phyloP scores from a whole-genome alignment of 2,113 vertebrate species.

The Microcebus tavaratra region DNA sequence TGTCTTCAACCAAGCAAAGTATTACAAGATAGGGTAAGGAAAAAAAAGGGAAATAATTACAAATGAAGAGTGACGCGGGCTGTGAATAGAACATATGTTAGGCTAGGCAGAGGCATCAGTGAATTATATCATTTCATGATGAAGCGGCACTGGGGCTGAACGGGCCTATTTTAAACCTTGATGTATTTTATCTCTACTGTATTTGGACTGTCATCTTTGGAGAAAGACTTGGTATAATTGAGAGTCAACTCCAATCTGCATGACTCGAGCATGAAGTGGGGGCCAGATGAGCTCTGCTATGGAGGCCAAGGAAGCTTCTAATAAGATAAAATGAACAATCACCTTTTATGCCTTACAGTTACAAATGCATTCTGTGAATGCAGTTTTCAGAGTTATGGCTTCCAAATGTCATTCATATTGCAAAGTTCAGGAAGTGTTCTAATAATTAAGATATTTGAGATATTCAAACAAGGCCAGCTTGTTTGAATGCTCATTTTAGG shows the following conservation, averaged over 20 bases:
- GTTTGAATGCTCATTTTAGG: conserved; percentile 15
- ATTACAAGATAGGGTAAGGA: conserved; percentile 87
- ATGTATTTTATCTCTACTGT: conserved; percentile 94
- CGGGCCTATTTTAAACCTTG: conserved; percentile 96
- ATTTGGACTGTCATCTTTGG: conserved; percentile 94
- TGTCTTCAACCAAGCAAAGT: conserved; percentile 91
- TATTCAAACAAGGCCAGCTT: neutral
- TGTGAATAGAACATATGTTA: conserved; percentile 98
- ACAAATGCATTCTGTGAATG: conserved; percentile 69
- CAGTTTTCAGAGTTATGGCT: conserved; percentile 66
- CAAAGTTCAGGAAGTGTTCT: conserved; percentile 61
- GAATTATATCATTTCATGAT: conserved; percentile 93
- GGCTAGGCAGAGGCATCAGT: conserved; percentile 88
- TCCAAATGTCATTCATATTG: conserved; percentile 60
- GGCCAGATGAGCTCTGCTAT: conserved; percentile 81
- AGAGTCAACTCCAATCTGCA: conserved; percentile 95
- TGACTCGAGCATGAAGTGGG: conserved; percentile 87
- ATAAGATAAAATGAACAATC: conserved; percentile 86
- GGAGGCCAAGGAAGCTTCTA: conserved; percentile 84
- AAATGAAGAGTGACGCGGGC: conserved; percentile 96
- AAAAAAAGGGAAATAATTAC: conserved; percentile 90
- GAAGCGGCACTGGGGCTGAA: conserved; percentile 95
- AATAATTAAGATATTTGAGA: conserved; percentile 31
- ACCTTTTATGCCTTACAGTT: conserved; percentile 77
- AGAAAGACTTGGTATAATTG: conserved; percentile 93